A percentile compares a stretch with the other conserved stretches of the same genome.
These are phyloP conservation scores for Polypedilum pembai DNA, from an alignment of 1,140 invertebrate genomes.

Conservation along the genomic window DNA sequence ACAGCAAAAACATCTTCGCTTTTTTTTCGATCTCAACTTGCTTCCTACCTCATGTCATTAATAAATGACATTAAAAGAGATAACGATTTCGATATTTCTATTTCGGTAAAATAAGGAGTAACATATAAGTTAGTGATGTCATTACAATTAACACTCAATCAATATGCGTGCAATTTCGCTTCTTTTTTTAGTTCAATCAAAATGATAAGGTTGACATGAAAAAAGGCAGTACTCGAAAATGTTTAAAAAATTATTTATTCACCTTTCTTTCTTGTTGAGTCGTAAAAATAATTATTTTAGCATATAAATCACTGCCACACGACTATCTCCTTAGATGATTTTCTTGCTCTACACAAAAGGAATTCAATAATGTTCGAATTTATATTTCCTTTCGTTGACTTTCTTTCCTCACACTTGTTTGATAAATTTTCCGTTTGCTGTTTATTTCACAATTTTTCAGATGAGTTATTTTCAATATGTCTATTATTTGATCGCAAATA, in stretches of 20 bases:
- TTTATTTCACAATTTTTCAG: neutral
- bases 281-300: neutral
- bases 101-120: too few species aligned
- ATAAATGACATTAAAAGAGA: too few species aligned
- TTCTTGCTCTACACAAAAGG: neutral
- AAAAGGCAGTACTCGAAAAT: neutral
- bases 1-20: too few species aligned
- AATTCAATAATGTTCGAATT: neutral
- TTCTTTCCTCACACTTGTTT: neutral
- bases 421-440: too few species aligned
- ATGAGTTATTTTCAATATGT: neutral
- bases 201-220: too few species aligned
- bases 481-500: neutral
- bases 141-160: too few species aligned
- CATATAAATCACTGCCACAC: constrained; percentile 2
- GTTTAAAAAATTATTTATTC: neutral
- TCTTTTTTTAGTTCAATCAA: too few species aligned
- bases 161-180: too few species aligned
- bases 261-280: neutral
- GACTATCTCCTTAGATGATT: neutral
- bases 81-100: too few species aligned
- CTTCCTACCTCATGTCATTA: too few species aligned
- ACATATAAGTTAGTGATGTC: too few species aligned
- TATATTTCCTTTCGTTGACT: neutral
- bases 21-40: too few species aligned